A percentile compares a stretch with the other conserved stretches of the same genome.
phyloP scores from a whole-genome alignment of 2,113 vertebrate species.

The Seriola quinqueradiata region DNA sequence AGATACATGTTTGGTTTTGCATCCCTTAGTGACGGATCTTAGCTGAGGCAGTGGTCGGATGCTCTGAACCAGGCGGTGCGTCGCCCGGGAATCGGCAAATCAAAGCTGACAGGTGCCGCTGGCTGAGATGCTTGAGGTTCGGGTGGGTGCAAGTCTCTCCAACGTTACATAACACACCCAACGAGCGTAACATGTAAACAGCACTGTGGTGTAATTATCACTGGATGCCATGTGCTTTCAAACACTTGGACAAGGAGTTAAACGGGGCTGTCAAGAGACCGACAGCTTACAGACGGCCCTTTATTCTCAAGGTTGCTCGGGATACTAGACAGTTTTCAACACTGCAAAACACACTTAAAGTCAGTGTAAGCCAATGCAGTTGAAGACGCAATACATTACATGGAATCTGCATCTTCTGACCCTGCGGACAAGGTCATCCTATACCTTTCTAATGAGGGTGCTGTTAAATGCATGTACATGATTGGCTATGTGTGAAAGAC shows the following conservation, averaged over 20 bases:
- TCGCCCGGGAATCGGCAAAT: slow-evolving; percentile 39
- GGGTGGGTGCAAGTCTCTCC: slow-evolving; percentile 30
- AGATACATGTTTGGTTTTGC: neutral
- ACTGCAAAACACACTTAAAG: neutral
- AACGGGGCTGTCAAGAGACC: neutral
- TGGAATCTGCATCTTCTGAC: neutral
- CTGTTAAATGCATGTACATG: neutral
- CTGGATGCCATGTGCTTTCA: slow-evolving; percentile 24
- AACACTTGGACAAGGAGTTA: slow-evolving; percentile 29
- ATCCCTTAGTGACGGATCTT: slow-evolving; percentile 6
- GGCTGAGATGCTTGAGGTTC: slow-evolving; percentile 29
- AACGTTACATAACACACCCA: slow-evolving; percentile 42
- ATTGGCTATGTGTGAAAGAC: too few species aligned
- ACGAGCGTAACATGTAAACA: slow-evolving; percentile 26
- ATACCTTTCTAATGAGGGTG: neutral
- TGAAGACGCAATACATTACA: neutral
- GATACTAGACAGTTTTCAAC: neutral
- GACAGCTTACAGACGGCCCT: neutral
- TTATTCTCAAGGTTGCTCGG: neutral
- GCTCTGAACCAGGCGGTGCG: slow-evolving; percentile 21
- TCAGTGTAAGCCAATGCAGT: neutral
- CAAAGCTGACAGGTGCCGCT: slow-evolving; percentile 57
- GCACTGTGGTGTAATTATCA: slow-evolving; percentile 32
- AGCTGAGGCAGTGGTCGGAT: neutral
- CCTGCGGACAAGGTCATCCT: neutral